A percentile compares a stretch with the other conserved stretches of the same genome.
These are phyloP conservation scores for Alligator mississippiensis DNA, from an alignment of 2,113 vertebrate species.

Conservation along the genomic window DNA sequence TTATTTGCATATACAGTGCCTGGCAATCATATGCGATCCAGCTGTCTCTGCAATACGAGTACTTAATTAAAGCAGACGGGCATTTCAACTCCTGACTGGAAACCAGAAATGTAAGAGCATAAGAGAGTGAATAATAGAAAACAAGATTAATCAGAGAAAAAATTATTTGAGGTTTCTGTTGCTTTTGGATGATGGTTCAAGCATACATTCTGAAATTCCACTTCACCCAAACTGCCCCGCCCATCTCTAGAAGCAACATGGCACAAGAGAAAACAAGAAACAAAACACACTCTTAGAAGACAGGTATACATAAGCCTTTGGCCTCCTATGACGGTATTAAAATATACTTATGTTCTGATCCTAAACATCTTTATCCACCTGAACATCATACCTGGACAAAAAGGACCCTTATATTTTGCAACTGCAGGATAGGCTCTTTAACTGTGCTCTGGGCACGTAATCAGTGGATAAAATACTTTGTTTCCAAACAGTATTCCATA, in stretches of 20 bases:
- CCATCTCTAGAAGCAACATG: neutral
- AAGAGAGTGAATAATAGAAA: neutral
- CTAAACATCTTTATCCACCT: neutral
- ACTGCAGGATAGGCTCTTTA: neutral
- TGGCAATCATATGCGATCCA: neutral
- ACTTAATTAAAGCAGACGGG: neutral
- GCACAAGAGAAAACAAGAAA: neutral
- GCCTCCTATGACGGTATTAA: neutral
- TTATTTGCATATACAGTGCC: neutral
- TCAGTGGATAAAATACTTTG: neutral
- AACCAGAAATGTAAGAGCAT: neutral
- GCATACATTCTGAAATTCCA: neutral
- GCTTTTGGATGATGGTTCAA: neutral
- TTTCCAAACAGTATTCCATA: neutral
- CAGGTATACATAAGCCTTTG: neutral
- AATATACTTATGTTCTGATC: neutral
- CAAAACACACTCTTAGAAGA: neutral
- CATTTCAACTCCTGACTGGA: neutral
- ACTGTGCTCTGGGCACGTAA: neutral
- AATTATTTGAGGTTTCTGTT: neutral
- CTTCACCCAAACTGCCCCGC: constrained; percentile 27
- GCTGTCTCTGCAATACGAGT: neutral
- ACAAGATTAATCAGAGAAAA: neutral
- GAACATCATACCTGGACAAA: neutral
- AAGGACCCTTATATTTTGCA: neutral